Conservation (phyloP, 2,888 invertebrate genomes). For the Thysanoteuthis rhombus region DNA sequence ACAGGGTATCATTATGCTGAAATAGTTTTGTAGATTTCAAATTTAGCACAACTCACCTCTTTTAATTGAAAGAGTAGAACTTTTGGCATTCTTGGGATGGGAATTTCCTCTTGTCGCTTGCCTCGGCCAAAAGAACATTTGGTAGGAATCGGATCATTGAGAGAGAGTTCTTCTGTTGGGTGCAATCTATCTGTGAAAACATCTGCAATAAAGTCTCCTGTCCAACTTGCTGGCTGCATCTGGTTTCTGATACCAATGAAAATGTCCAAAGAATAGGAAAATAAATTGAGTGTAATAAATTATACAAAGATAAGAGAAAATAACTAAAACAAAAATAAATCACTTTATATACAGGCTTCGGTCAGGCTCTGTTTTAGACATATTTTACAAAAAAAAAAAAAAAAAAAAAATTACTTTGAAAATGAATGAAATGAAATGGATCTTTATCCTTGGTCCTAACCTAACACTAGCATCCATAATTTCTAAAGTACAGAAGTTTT, state of each 20-base stretch:
- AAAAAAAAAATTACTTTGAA: no score
- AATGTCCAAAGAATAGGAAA: background rate
- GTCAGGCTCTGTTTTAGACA: background rate
- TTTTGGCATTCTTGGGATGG: background rate
- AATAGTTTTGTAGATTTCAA: background rate
- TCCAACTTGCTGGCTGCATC: background rate
- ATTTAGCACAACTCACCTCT: background rate
- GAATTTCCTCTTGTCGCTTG: conserved; percentile 16
- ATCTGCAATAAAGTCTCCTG: background rate
- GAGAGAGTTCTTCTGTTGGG: background rate
- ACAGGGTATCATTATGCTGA: background rate
- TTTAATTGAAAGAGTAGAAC: background rate
- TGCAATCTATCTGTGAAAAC: background rate
- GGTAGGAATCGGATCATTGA: background rate
- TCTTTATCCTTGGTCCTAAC: no score
- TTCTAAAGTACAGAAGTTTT: no score
- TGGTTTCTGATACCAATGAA: background rate
- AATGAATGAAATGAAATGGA: no score
- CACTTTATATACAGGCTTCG: background rate
- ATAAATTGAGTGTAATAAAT: no score
- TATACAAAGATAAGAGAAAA: background rate
- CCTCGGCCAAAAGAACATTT: conserved; percentile 25
- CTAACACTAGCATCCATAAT: no score
- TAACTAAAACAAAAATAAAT: background rate
- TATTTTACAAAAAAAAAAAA: no score